phyloP scores from a whole-genome alignment of 2,888 invertebrate species.

The Leptinotarsa peninsularis region DNA sequence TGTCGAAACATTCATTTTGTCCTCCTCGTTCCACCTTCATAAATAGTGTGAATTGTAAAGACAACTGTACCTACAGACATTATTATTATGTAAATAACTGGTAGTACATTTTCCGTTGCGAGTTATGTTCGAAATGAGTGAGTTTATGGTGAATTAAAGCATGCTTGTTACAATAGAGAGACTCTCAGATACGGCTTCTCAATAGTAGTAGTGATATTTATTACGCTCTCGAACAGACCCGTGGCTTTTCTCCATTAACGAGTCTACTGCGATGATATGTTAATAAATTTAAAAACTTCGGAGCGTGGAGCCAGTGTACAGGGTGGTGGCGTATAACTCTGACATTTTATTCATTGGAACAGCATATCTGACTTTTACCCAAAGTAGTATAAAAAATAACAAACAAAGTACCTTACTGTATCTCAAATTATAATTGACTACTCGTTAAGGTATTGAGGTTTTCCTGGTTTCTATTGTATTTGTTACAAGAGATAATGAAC shows the following conservation, averaged over 20 bases:
- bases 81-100: constrained; percentile 29
- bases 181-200: constrained; percentile 11
- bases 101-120: constrained; percentile 19
- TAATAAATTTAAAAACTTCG: constrained; percentile 9
- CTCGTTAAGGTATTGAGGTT: too few species aligned
- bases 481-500: too few species aligned
- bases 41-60: constrained; percentile 27
- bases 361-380: too few species aligned
- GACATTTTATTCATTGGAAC: too few species aligned
- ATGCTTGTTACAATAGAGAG: constrained; percentile 17
- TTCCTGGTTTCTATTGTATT: too few species aligned
- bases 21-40: constrained; percentile 16
- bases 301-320: constrained; percentile 8
- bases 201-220: constrained; percentile 17
- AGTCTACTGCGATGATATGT: constrained; percentile 18
- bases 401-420: too few species aligned
- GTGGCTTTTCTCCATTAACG: constrained; percentile 10
- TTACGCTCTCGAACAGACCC: constrained; percentile 18
- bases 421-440: too few species aligned
- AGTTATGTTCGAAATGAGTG: constrained; percentile 16
- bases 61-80: constrained; percentile 25
- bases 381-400: too few species aligned
- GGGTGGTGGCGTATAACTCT: not conserved
- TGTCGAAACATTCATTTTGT: not conserved
- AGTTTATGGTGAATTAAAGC: constrained; percentile 19